Percentiles rank a stretch among this genome's conserved stretches.
These are phyloP conservation scores for Helicoverpa assulta DNA, from an alignment of 2,888 invertebrate genomes.

Conservation along the genomic window DNA sequence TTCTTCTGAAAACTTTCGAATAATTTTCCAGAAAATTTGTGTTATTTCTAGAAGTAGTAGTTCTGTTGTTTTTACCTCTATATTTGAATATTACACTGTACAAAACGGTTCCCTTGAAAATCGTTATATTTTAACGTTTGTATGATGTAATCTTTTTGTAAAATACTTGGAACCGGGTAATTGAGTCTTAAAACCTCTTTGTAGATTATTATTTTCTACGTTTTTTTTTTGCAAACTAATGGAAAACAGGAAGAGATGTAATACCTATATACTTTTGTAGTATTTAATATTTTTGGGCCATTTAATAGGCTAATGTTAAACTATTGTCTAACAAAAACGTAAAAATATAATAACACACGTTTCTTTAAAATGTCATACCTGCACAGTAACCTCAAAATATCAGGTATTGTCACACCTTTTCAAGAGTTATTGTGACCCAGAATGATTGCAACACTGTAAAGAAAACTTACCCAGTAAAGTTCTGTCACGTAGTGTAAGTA, in stretches of 20 bases:
- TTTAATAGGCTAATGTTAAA: no score
- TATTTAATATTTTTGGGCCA: no score
- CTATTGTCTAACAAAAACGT: no score
- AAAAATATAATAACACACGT: no score
- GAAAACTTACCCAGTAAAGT: slow-evolving; percentile 35
- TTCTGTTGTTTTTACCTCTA: background rate
- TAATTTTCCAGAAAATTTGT: background rate
- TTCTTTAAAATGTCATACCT: no score
- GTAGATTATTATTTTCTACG: no score
- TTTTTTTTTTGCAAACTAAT: no score
- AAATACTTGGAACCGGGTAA: background rate
- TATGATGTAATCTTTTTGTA: background rate
- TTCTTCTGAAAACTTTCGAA: slow-evolving; percentile 1
- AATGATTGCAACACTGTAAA: background rate
- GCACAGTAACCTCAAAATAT: no score
- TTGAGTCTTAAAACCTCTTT: background rate
- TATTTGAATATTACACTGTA: slow-evolving; percentile 2
- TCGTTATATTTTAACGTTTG: no score
- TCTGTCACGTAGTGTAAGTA: slow-evolving; percentile 30
- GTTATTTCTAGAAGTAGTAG: background rate
- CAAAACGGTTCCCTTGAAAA: background rate
- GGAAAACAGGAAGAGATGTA: no score
- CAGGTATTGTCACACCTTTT: no score
- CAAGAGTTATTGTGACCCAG: background rate
- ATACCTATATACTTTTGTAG: no score